Evolutionary conservation across 2,113 vertebrate genomes (phyloP).

Genomic region (Triplophysa siluroides): DNA sequence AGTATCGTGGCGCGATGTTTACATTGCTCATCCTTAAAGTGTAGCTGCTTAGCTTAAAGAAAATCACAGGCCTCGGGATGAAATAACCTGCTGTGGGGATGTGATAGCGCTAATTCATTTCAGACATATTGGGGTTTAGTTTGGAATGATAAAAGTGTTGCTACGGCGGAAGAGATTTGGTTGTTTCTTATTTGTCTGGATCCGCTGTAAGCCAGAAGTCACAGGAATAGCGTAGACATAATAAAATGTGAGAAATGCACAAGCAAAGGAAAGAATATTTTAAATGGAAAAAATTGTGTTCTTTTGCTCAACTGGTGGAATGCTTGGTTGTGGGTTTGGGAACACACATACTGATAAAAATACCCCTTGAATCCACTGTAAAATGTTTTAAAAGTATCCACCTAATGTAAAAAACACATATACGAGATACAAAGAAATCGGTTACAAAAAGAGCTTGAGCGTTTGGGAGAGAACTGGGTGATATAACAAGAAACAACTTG

Average conservation of each 20-base stretch:
- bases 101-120: constrained; percentile 47
- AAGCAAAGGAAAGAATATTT: neutral
- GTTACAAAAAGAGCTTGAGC: constrained; percentile 9
- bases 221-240: constrained; percentile 23
- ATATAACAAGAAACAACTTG: constrained; percentile 46
- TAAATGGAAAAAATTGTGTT: neutral
- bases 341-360: no score
- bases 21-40: constrained; percentile 48
- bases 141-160: constrained; percentile 43
- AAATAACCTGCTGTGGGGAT: constrained; percentile 46
- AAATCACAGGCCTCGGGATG: constrained; percentile 40
- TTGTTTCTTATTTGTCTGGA: constrained; percentile 34
- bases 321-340: no score
- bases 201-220: constrained; percentile 11
- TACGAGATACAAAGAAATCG: neutral
- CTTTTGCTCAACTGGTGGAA: no score
- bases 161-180: constrained; percentile 23
- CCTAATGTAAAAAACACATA: neutral
- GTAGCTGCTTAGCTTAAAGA: constrained; percentile 48
- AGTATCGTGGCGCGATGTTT: constrained; percentile 45
- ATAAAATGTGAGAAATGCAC: constrained; percentile 44
- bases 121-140: constrained; percentile 46
- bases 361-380: no score
- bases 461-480: constrained; percentile 16
- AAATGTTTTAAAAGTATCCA: no score